Conservation (phyloP, 2,888 invertebrate genomes). For the Camptogramma bilineatum region DNA sequence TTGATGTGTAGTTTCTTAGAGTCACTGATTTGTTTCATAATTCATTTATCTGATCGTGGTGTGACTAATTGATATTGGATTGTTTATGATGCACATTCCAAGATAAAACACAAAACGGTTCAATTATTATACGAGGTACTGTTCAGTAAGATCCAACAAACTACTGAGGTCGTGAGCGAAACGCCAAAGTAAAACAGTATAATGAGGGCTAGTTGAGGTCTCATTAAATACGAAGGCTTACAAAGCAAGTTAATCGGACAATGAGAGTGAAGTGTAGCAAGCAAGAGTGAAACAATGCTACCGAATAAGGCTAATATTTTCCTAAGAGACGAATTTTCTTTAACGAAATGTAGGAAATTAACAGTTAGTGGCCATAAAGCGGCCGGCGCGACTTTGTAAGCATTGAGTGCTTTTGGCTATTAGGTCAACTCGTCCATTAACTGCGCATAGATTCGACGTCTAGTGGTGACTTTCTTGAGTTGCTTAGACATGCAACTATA, state of each 20-base stretch:
- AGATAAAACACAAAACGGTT: no score
- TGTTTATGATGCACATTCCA: no score
- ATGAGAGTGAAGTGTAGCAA: slow-evolving; percentile 58
- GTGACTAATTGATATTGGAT: no score
- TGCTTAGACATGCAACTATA: slow-evolving; percentile 47
- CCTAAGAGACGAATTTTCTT: slow-evolving; percentile 74
- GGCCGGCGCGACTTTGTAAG: slow-evolving; percentile 80
- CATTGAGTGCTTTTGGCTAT: slow-evolving; percentile 85
- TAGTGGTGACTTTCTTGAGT: slow-evolving; percentile 71
- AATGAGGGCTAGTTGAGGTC: neutral
- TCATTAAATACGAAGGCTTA: slow-evolving; percentile 50
- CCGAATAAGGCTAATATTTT: slow-evolving; percentile 67
- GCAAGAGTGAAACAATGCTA: slow-evolving; percentile 62
- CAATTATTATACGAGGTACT: no score
- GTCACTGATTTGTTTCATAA: no score
- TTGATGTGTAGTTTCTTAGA: no score
- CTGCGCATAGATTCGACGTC: slow-evolving; percentile 68
- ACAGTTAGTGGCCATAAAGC: slow-evolving; percentile 81
- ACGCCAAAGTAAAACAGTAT: neutral
- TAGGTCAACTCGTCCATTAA: slow-evolving; percentile 82
- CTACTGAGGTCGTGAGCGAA: no score
- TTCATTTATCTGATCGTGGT: no score
- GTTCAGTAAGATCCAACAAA: no score
- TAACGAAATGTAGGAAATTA: slow-evolving; percentile 80
- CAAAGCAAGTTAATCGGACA: slow-evolving; percentile 57